Conservation (phyloP, 2,888 invertebrate genomes). For the Troides helena region DNA sequence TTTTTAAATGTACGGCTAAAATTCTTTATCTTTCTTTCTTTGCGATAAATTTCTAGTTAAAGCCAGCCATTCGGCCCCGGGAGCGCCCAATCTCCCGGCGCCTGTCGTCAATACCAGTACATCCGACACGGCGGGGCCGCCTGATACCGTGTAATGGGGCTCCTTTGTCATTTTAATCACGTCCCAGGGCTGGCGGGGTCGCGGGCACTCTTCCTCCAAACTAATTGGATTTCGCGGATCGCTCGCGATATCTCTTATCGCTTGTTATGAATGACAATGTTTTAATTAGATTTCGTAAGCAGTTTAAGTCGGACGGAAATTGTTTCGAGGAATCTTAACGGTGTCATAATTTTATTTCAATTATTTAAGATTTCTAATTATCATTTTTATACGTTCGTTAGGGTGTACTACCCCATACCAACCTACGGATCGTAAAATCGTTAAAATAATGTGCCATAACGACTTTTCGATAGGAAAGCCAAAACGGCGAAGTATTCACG, state of each 20-base stretch:
- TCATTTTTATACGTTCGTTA: not conserved
- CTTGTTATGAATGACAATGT: constrained; percentile 38
- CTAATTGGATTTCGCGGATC: constrained; percentile 66
- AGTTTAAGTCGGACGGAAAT: constrained; percentile 3
- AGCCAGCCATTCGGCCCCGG: constrained; percentile 2
- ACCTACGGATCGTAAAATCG: no score
- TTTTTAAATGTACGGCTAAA: not conserved
- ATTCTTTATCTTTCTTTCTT: not conserved
- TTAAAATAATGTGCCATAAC: no score
- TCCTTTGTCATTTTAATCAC: constrained; percentile 46
- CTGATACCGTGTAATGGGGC: constrained; percentile 34
- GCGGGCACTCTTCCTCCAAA: constrained; percentile 38
- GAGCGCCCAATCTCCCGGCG: constrained; percentile 7
- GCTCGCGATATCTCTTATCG: constrained; percentile 47
- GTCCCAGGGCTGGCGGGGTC: constrained; percentile 32
- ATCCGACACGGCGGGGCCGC: constrained; percentile 20
- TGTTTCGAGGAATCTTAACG: constrained; percentile 7
- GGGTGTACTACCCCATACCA: not conserved
- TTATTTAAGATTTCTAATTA: not conserved
- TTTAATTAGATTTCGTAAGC: constrained; percentile 33
- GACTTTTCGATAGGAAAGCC: no score
- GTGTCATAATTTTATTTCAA: not conserved
- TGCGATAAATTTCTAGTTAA: constrained; percentile 10
- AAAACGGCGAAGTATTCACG: no score
- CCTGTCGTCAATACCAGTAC: constrained; percentile 13